Evolutionary conservation across 2,888 invertebrate genomes (phyloP).

Genomic region (Cancer borealis): DNA sequence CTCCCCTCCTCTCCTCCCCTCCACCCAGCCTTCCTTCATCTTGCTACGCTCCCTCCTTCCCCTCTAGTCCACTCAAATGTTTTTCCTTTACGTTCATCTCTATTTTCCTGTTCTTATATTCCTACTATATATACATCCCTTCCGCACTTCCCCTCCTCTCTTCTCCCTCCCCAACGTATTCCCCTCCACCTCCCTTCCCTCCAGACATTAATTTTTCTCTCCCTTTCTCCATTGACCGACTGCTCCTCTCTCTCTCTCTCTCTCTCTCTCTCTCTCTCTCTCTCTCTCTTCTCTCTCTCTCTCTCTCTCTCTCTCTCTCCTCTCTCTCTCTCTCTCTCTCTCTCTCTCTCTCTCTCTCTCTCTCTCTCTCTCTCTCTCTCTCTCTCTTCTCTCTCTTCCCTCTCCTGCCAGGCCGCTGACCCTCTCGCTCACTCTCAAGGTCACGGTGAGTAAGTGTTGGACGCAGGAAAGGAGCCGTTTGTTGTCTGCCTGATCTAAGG

Average conservation of each 20-base stretch:
- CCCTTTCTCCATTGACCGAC: conserved; percentile 20
- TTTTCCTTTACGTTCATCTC: conserved; percentile 12
- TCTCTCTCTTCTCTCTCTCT: too few species aligned
- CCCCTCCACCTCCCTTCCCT: background rate
- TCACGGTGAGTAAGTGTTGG: background rate
- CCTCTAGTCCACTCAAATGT: conserved; percentile 12
- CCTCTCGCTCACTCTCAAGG: background rate
- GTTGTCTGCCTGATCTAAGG: background rate
- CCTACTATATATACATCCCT: background rate
- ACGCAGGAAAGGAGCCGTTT: background rate
- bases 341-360: conserved; percentile 13
- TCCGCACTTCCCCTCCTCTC: background rate
- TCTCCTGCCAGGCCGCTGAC: background rate
- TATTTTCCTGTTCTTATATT: conserved; percentile 20
- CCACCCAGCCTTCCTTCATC: conserved; percentile 7
- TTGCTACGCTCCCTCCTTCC: conserved; percentile 20
- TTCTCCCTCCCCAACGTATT: background rate
- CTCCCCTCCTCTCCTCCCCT: background rate
- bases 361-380: conserved; percentile 20
- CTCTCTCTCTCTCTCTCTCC: background rate
- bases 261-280: too few species aligned
- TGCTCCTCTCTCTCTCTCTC: background rate
- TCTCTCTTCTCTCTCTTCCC: background rate
- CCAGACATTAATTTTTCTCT: conserved; percentile 12
- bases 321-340: conserved; percentile 12